phyloP scores from a whole-genome alignment of 2,888 invertebrate genomes.

The Hypsopygia costalis region DNA sequence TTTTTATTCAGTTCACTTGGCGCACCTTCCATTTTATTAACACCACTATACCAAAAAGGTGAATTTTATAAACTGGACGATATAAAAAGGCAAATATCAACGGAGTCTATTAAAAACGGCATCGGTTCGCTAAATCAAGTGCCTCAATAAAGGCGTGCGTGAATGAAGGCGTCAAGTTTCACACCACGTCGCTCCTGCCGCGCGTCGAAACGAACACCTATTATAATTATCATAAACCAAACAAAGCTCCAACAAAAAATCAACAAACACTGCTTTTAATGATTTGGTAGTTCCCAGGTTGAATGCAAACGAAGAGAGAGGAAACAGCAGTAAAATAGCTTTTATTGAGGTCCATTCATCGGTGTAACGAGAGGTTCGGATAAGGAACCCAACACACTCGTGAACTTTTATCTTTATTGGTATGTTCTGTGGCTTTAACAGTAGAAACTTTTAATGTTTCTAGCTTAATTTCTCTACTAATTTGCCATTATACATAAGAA shows the following conservation, averaged over 20 bases:
- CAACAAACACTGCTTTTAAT: constrained; percentile 73
- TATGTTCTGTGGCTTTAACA: no score
- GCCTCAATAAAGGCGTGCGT: constrained; percentile 67
- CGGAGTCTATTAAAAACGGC: constrained; percentile 61
- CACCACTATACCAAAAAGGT: no score
- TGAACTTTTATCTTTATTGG: neutral
- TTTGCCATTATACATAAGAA: no score
- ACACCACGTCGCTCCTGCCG: constrained; percentile 68
- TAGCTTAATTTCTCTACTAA: no score
- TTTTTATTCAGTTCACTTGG: no score
- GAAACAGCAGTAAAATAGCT: constrained; percentile 70
- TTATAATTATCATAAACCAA: constrained; percentile 71
- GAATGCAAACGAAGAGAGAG: constrained; percentile 71
- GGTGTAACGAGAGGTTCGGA: constrained; percentile 30
- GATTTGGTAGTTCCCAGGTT: constrained; percentile 70
- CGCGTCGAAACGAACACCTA: constrained; percentile 72
- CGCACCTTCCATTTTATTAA: no score
- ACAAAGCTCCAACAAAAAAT: constrained; percentile 69
- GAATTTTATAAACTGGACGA: no score
- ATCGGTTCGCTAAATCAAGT: constrained; percentile 71
- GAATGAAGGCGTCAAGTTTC: constrained; percentile 78
- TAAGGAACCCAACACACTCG: neutral
- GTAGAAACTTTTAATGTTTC: no score
- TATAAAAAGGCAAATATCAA: constrained; percentile 42
- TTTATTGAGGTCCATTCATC: constrained; percentile 62